Percentiles rank a stretch among this genome's conserved stretches.
phyloP scores from a whole-genome alignment of 1,140 invertebrate genomes.

The Magallana ariakensis region DNA sequence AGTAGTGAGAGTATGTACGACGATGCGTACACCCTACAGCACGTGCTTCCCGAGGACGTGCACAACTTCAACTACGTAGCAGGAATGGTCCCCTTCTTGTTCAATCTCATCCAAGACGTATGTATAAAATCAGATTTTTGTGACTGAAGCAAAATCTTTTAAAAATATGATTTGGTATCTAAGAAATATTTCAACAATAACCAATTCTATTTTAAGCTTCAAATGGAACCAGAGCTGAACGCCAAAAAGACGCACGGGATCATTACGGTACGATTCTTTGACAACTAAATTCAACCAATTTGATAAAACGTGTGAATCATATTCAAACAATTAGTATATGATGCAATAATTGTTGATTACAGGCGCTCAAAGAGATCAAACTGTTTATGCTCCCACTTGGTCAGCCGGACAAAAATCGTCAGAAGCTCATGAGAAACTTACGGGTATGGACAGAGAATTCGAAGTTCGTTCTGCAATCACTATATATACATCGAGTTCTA shows the following conservation, averaged over 20 bases:
- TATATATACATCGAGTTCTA: too few species aligned
- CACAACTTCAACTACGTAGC: conserved; percentile 77
- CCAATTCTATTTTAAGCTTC: conserved; percentile 65
- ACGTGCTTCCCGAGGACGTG: conserved; percentile 69
- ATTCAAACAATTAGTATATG: too few species aligned
- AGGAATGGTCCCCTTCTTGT: conserved; percentile 78
- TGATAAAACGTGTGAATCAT: too few species aligned
- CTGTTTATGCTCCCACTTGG: conserved; percentile 74
- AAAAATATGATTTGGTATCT: too few species aligned
- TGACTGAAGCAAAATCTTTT: background rate
- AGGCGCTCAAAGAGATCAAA: conserved; percentile 77
- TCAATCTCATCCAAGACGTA: conserved; percentile 78
- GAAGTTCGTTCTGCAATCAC: too few species aligned
- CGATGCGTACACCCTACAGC: conserved; percentile 78
- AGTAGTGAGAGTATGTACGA: conserved; percentile 78
- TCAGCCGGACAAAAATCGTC: conserved; percentile 76
- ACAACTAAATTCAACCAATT: too few species aligned
- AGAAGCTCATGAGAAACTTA: conserved; percentile 79
- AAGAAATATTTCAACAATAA: too few species aligned
- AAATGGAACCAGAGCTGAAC: conserved; percentile 65
- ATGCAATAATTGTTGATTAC: conserved; percentile 34
- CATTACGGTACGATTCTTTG: conserved; percentile 67
- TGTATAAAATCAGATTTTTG: conserved; percentile 44
- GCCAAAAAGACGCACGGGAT: conserved; percentile 77
- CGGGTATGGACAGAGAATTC: conserved; percentile 69